Conservation (phyloP, 2,113 vertebrate species). For the Haemorhous mexicanus region DNA sequence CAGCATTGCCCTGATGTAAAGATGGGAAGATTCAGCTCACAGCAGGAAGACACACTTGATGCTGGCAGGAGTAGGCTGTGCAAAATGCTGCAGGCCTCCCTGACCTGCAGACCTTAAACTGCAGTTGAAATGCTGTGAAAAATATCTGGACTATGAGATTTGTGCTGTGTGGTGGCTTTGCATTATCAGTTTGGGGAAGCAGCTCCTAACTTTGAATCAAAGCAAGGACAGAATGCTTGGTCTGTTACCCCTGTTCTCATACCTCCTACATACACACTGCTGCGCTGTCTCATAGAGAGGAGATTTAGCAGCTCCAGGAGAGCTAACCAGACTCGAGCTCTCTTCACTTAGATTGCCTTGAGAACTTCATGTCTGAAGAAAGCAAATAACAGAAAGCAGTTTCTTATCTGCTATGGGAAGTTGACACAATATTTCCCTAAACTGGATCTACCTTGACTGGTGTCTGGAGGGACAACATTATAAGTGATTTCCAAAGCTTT, state of each 20-base stretch:
- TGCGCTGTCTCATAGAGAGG: neutral
- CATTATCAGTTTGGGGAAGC: neutral
- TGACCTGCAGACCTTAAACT: neutral
- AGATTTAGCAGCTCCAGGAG: neutral
- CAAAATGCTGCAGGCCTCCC: neutral
- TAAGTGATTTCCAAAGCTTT: neutral
- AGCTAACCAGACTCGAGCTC: neutral
- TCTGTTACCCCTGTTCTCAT: neutral
- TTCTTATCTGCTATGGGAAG: neutral
- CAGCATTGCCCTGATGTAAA: neutral
- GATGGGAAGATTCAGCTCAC: rapidly evolving
- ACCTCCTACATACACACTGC: neutral
- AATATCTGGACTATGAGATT: neutral
- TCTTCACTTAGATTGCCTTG: neutral
- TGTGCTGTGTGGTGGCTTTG: neutral
- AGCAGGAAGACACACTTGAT: neutral
- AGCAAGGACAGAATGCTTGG: neutral
- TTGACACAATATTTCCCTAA: neutral
- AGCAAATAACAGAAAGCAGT: neutral
- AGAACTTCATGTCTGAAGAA: neutral
- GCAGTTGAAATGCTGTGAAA: neutral
- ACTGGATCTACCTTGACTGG: neutral
- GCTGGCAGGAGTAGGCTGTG: neutral
- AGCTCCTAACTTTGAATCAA: neutral
- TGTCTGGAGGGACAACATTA: neutral